Percentiles rank a stretch among this genome's conserved stretches.
These are phyloP conservation scores for Pterocles gutturalis DNA, from an alignment of 2,113 vertebrate species.

Conservation along the genomic window DNA sequence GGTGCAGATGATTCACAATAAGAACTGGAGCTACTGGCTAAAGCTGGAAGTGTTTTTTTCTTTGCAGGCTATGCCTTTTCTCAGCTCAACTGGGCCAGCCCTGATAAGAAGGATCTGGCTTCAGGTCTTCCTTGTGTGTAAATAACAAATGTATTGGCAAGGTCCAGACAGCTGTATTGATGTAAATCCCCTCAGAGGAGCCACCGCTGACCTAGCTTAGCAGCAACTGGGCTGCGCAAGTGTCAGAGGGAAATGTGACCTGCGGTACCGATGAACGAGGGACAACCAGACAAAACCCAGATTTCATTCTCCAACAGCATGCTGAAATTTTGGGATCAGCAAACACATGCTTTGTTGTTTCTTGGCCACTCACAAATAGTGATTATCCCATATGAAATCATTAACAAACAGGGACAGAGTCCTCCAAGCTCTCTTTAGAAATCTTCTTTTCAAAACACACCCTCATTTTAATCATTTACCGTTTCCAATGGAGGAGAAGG, in stretches of 20 bases:
- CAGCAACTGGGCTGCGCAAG: background rate
- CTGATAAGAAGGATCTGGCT: background rate
- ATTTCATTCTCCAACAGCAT: background rate
- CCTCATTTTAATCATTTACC: background rate
- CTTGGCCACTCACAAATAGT: background rate
- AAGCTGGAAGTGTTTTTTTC: background rate
- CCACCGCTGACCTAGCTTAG: background rate
- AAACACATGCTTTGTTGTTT: background rate
- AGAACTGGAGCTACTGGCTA: background rate
- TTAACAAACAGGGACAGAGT: background rate
- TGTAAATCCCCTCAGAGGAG: background rate
- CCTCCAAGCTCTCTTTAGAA: background rate
- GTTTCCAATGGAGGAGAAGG: background rate
- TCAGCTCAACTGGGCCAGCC: background rate
- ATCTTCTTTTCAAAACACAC: background rate
- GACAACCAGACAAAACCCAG: background rate
- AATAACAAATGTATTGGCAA: background rate
- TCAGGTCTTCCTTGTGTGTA: background rate
- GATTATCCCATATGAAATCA: background rate
- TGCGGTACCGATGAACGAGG: background rate
- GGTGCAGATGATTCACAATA: background rate
- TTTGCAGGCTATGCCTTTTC: background rate
- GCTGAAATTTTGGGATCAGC: background rate
- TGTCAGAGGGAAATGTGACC: background rate
- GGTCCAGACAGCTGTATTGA: background rate